Conservation (phyloP, 2,888 invertebrate genomes). For the Folsomia manolachei region DNA sequence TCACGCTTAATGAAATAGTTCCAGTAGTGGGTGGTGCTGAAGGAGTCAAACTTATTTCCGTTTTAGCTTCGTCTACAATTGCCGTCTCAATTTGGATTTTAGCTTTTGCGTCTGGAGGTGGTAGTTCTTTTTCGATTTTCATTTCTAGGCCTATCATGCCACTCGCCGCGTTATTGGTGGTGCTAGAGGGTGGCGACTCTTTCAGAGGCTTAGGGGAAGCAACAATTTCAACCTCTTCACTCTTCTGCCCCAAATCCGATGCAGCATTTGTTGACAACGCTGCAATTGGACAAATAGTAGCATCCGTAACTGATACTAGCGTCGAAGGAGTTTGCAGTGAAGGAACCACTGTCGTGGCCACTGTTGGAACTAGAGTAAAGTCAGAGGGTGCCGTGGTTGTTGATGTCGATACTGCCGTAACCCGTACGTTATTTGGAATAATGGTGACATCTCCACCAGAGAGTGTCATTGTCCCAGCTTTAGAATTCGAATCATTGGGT, state of each 20-base stretch:
- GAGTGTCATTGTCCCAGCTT: background rate
- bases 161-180: background rate
- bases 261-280: background rate
- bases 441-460: background rate
- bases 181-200: background rate
- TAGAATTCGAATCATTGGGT: background rate
- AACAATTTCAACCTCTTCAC: background rate
- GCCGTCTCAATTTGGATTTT: background rate
- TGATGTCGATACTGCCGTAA: background rate
- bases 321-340: background rate
- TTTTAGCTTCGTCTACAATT: background rate
- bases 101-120: background rate
- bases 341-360: too few relatives aligned
- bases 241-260: background rate
- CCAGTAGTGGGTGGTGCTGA: background rate
- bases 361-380: too few relatives aligned
- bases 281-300: background rate
- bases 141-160: too few relatives aligned
- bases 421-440: background rate
- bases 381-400: background rate
- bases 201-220: background rate
- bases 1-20: background rate
- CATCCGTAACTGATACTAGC: background rate
- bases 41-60: background rate
- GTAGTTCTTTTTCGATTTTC: background rate